Evolutionary conservation across 2,113 vertebrate genomes (phyloP), one percentile per base, ranked within the genome.

Genomic region (Amblyopsis rosae): DNA sequence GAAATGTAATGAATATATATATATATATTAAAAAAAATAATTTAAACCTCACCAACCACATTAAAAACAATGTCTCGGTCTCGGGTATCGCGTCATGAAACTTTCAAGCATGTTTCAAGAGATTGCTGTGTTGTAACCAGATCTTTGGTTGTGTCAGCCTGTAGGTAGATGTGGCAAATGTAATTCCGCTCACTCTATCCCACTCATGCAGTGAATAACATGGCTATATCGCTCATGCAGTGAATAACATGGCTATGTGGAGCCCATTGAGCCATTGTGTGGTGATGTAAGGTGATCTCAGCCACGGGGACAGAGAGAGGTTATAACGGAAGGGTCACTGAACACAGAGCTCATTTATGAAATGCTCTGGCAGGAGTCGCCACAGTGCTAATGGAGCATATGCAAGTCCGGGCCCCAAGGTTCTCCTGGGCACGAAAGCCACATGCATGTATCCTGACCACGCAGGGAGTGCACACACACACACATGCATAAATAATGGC

Each of bases 281-380:
- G 4, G 59, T 3, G 16, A 54, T 62, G 86, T 84, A 91, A 90
- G 63, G n/a, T 62, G 79, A 91, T 86, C 84, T 50, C 65, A 3
- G 53, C 76, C 49, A 61, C 54, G 17, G 67, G 77, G 77, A 73
- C 48, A 12, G 76, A 72, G 82, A 59, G 71, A 68, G 77, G 65
- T 75, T 32, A 16, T 67, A 70, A 73, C 59, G 1, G 54, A 62
- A 59, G 16, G 83, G 79, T 67, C 72, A 75, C 59, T 12, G 67
- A 83, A 90, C 82, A 87, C 70, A 82, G 79, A 67, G 69, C 60
- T 70, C 80, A 6, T 86, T 88, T 83, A 82, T 85, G 65, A 75
- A 73, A 78, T 51, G 59, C 68, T 59, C 72, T 65, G 33, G 61
- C 54, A 67, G 35, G 54, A n/a, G 47, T 47, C 41, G 73, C 68